A percentile compares a stretch with the other conserved stretches of the same genome.
These are phyloP conservation scores for Protaetia brevitarsis DNA, from an alignment of 1,140 invertebrate genomes.

Conservation along the genomic window DNA sequence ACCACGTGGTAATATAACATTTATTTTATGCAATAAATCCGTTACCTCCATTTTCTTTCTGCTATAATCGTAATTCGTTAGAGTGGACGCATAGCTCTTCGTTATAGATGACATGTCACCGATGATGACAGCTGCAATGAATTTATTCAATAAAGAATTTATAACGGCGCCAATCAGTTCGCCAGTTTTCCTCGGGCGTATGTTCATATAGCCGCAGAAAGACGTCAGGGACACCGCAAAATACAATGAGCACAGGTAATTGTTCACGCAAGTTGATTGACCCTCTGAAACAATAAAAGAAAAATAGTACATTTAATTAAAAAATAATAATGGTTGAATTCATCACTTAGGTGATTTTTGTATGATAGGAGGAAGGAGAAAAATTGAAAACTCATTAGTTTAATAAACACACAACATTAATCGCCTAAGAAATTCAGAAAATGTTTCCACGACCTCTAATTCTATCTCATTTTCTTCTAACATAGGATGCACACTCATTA, in stretches of 20 bases:
- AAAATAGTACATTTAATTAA: background rate
- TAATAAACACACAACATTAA: too few species aligned
- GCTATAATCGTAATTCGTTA: conserved; percentile 20
- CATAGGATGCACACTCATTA: too few species aligned
- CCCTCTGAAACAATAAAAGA: background rate
- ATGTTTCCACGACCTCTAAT: too few species aligned
- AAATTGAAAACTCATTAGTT: too few species aligned
- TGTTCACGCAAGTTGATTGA: background rate
- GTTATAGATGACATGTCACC: conserved; percentile 24
- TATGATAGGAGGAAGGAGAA: too few species aligned
- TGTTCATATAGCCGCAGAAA: conserved; percentile 15
- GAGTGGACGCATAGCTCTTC: conserved; percentile 18
- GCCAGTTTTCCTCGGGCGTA: background rate
- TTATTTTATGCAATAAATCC: background rate
- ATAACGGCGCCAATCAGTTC: background rate
- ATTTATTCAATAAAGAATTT: conserved; percentile 10
- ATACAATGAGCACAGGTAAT: conserved; percentile 20
- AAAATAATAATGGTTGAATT: background rate
- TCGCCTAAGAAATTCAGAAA: too few species aligned
- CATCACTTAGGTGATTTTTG: too few species aligned
- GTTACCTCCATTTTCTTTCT: conserved; percentile 22
- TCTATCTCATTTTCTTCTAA: too few species aligned
- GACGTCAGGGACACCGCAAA: conserved; percentile 2
- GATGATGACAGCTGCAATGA: conserved; percentile 20
- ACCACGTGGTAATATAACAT: background rate